Conservation (phyloP, 2,888 invertebrate species). For the Pherbina coryleti region DNA sequence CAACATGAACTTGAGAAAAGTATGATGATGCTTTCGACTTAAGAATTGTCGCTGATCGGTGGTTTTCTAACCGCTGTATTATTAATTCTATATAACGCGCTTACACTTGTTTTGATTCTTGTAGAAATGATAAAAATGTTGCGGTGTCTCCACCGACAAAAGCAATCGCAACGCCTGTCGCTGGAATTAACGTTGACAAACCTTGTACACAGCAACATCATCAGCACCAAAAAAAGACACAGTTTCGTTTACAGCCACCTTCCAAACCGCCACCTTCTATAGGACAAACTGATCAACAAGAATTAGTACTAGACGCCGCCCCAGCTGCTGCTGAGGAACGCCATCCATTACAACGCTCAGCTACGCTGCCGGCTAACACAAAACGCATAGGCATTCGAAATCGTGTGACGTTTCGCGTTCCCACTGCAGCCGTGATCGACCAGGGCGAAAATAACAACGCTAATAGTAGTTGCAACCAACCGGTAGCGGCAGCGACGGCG, state of each 20-base stretch:
- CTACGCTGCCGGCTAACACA: slow-evolving; percentile 66
- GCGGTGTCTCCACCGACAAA: slow-evolving; percentile 27
- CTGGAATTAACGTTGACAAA: slow-evolving; percentile 6
- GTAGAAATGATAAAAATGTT: slow-evolving; percentile 56
- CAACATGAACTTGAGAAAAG: no score
- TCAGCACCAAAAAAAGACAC: slow-evolving; percentile 29
- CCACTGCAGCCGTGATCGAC: slow-evolving; percentile 45
- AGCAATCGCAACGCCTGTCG: slow-evolving; percentile 30
- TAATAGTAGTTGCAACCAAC: slow-evolving; percentile 30
- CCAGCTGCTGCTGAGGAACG: slow-evolving; percentile 26
- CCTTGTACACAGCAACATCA: slow-evolving; percentile 33
- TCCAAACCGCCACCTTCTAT: slow-evolving; percentile 53
- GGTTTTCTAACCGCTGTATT: no score
- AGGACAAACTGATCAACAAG: background rate
- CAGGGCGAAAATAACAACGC: slow-evolving; percentile 44
- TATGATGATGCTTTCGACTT: no score
- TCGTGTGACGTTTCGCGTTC: slow-evolving; percentile 64
- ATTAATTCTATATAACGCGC: no score
- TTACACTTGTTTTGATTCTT: background rate
- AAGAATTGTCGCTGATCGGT: no score
- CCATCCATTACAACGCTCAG: slow-evolving; percentile 65
- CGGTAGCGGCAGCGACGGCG: background rate
- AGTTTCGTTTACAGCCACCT: slow-evolving; percentile 51
- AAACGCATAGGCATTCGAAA: slow-evolving; percentile 58
- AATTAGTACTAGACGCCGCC: background rate